These are phyloP conservation scores for Morpho helenor DNA, from an alignment of 2,888 invertebrate genomes.

Conservation along the genomic window DNA sequence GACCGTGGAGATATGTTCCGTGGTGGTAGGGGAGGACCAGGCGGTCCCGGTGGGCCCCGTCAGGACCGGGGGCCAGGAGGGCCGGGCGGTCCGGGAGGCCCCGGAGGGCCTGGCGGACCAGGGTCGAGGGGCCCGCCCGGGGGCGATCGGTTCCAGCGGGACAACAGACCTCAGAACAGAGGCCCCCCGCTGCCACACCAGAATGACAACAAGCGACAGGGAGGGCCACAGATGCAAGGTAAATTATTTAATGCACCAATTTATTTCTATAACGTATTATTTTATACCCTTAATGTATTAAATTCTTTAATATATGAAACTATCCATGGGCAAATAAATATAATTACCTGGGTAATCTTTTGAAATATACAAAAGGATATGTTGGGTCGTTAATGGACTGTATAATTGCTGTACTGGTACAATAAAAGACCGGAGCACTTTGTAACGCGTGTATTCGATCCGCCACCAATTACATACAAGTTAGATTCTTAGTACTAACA, in stretches of 20 bases:
- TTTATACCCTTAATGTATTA: too few relatives aligned
- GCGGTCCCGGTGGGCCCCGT: slow-evolving; percentile 31
- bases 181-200: slow-evolving; percentile 18
- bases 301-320: too few relatives aligned
- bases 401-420: too few relatives aligned
- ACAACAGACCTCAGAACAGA: slow-evolving; percentile 27
- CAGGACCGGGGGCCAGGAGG: slow-evolving; percentile 26
- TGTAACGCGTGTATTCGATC: too few relatives aligned
- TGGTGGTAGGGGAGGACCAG: slow-evolving; percentile 38
- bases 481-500: too few relatives aligned
- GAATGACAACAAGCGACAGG: slow-evolving; percentile 31
- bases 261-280: too few relatives aligned
- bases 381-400: too few relatives aligned
- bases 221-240: slow-evolving; percentile 34
- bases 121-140: slow-evolving; percentile 29
- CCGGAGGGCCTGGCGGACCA: slow-evolving; percentile 31
- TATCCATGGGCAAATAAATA: too few relatives aligned
- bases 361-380: too few relatives aligned
- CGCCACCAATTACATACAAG: too few relatives aligned
- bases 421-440: too few relatives aligned
- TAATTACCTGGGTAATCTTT: too few relatives aligned
- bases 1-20: slow-evolving; percentile 44
- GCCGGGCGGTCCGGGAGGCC: slow-evolving; percentile 21
- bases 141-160: slow-evolving; percentile 25
- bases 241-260: neutral